A percentile compares a stretch with the other conserved stretches of the same genome.
Conservation (phyloP, 2,888 invertebrate genomes). For the Apotomis turbidana region DNA sequence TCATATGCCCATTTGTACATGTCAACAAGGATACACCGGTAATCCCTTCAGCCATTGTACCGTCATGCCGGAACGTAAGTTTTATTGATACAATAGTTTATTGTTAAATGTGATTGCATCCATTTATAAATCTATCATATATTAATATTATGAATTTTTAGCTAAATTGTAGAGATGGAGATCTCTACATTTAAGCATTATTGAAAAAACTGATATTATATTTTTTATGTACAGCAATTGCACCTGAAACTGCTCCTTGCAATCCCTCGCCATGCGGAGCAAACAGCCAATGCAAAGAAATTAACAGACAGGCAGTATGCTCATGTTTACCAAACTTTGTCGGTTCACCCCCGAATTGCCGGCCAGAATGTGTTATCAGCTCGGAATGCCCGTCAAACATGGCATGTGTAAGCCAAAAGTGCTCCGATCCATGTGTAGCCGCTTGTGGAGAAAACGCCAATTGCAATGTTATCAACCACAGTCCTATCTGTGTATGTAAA, state of each 20-base stretch:
- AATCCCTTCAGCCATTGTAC: conserved; percentile 87
- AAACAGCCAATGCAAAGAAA: conserved; percentile 89
- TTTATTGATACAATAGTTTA: conserved; percentile 3
- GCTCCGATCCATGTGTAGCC: conserved; percentile 86
- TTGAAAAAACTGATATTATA: background rate
- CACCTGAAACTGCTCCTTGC: conserved; percentile 66
- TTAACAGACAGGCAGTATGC: conserved; percentile 88
- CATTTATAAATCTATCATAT: background rate
- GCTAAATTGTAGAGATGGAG: too few relatives aligned
- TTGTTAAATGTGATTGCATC: conserved; percentile 1
- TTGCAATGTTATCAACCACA: conserved; percentile 86
- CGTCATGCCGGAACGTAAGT: conserved; percentile 77
- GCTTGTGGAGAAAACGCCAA: conserved; percentile 85
- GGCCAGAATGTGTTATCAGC: conserved; percentile 88
- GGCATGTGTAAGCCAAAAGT: conserved; percentile 88
- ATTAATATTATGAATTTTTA: too few relatives aligned
- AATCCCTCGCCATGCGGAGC: conserved; percentile 88
- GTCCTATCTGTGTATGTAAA: conserved; percentile 90
- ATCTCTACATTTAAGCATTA: too few relatives aligned
- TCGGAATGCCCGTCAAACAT: conserved; percentile 86
- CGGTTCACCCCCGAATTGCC: conserved; percentile 88
- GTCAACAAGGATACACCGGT: conserved; percentile 86
- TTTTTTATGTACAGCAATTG: conserved; percentile 54
- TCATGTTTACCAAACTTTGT: conserved; percentile 86
- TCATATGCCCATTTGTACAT: conserved; percentile 89